These are phyloP conservation scores for Aethes cnicana DNA, from an alignment of 2,888 invertebrate genomes.

Conservation along the genomic window DNA sequence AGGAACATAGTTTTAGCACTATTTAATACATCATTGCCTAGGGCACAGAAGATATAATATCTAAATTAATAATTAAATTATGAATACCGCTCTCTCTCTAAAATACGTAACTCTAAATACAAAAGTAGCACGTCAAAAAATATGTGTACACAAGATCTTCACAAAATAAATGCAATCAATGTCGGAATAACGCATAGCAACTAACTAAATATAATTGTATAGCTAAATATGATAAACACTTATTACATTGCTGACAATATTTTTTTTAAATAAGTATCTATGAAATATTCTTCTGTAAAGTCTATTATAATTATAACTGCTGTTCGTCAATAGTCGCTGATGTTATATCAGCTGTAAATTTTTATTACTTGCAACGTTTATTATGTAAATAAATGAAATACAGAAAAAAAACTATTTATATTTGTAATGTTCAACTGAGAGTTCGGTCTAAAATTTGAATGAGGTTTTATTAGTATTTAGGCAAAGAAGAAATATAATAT, in stretches of 20 bases:
- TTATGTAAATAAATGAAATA: too few species aligned
- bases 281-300: slow-evolving; percentile 1
- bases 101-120: slow-evolving; percentile 48
- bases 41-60: slow-evolving; percentile 43
- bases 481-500: too few species aligned
- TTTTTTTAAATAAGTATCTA: slow-evolving; percentile 11
- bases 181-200: slow-evolving; percentile 20
- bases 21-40: slow-evolving; percentile 43
- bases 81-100: slow-evolving; percentile 45
- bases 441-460: too few species aligned
- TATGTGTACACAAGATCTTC: slow-evolving; percentile 45
- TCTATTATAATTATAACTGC: slow-evolving; percentile 2
- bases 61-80: slow-evolving; percentile 38
- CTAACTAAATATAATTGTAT: slow-evolving; percentile 18
- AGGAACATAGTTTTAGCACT: slow-evolving; percentile 47
- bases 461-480: too few species aligned
- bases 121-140: slow-evolving; percentile 60
- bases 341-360: too few species aligned
- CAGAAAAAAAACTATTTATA: too few species aligned
- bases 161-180: slow-evolving; percentile 57
- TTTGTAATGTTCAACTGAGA: too few species aligned
- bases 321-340: too few species aligned
- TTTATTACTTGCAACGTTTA: too few species aligned
- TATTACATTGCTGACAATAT: slow-evolving; percentile 19
- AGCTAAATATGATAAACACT: slow-evolving; percentile 12